Evolutionary conservation across 2,888 invertebrate genomes (phyloP).

Genomic region (Phyllotreta cruciferae): DNA sequence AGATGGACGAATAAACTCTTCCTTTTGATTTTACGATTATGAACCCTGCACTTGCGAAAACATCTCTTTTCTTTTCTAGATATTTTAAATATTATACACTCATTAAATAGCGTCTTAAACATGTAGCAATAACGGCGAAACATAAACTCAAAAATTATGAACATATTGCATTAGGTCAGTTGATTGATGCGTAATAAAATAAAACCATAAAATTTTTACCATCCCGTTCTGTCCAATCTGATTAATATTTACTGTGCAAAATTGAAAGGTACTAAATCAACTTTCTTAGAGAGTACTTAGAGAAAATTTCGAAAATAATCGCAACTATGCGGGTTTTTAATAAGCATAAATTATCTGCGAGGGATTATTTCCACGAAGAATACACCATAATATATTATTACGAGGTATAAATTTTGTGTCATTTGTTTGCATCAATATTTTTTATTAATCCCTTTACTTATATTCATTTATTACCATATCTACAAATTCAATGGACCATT

Average conservation of each 20-base stretch:
- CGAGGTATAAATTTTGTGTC: too few relatives aligned
- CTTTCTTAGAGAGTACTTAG: slow-evolving; percentile 3
- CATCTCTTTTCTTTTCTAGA: too few relatives aligned
- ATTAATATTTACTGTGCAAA: slow-evolving; percentile 25
- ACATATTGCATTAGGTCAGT: slow-evolving; percentile 19
- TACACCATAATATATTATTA: too few relatives aligned
- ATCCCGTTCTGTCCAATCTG: slow-evolving; percentile 21
- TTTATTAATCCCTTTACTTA: too few relatives aligned
- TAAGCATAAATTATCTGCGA: slow-evolving; percentile 13
- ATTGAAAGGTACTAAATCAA: slow-evolving; percentile 26
- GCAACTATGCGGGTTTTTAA: not conserved
- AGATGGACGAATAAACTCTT: too few relatives aligned
- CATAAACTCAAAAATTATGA: slow-evolving; percentile 26
- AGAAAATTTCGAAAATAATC: not conserved
- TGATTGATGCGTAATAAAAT: slow-evolving; percentile 36
- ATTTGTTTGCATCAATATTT: too few relatives aligned
- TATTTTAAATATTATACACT: not conserved
- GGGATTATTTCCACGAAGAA: not conserved
- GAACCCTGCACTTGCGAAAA: too few relatives aligned
- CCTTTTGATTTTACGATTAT: too few relatives aligned
- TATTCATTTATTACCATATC: too few relatives aligned
- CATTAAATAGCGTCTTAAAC: slow-evolving; percentile 14
- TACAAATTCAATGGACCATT: too few relatives aligned
- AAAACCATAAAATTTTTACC: slow-evolving; percentile 30
- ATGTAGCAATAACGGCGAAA: slow-evolving; percentile 18